Evolutionary conservation across 2,113 vertebrate genomes (phyloP), one percentile per base, ranked within the genome.

Genomic region (Ceyx margarethae): DNA sequence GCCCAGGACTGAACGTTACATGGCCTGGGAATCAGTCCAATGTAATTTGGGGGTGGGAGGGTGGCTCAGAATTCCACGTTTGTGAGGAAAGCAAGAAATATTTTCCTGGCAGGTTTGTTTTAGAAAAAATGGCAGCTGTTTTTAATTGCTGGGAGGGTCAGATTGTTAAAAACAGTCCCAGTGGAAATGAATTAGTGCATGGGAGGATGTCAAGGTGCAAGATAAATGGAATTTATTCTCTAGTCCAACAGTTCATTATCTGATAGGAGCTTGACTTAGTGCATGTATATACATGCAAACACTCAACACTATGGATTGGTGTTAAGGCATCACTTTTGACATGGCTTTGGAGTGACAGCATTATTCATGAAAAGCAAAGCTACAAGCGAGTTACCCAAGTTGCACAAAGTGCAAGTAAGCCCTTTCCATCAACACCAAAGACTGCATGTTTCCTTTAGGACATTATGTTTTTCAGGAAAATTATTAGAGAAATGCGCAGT

Each of bases 31-130:
- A 92, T 67, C 69, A 81, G 57, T 94, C 95, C 94, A 96, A 86
- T 84, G 89, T 93, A 96, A 96, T 95, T 95, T 95, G 53, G 80
- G 92, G 91, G 89, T 96, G 93, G 89, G 87, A 96, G 91, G 92
- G 96, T 84, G 57, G 82, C 83, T 94, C 83, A 81, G 82, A 93
- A 96, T 96, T 96, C 94, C 95, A 96, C 66, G 3, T 92, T 95
- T 91, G 87, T 94, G 94, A 96, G 93, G 91, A 93, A 96, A 95
- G 94, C 81, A 96, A 96, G 93, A 96, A 96, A 96, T 90, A 90
- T 92, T 96, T 96, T 96, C 95, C 93, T 96, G 95, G 96, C 94
- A 95, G 85, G 87, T 95, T 95, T 86, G 45, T 91, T 86, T 60
- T 5, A 66, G 73, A 89, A 93, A 88, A 87, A 91, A 80, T 28